A percentile compares a stretch with the other conserved stretches of the same genome.
Conservation (phyloP, 2,797 vertebrate genomes). For the Clarias fuscus region DNA sequence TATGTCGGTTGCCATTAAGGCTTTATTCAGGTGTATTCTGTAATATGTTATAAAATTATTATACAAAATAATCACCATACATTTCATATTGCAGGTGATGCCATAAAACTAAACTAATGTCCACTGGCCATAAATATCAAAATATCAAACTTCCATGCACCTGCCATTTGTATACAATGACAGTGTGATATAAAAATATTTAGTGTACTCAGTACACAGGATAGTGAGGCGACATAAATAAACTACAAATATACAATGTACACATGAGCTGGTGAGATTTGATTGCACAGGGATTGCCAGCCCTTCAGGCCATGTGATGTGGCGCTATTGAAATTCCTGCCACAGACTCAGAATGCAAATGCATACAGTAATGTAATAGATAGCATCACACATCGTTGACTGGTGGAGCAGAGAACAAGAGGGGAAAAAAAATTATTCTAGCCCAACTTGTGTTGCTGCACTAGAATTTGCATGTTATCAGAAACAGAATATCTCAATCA, state of each 20-base stretch:
- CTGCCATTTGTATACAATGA: not conserved
- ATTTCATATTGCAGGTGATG: not conserved
- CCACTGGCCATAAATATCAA: not conserved
- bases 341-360: constrained; percentile 66
- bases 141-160: not conserved
- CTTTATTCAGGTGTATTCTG: not conserved
- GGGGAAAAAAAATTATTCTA: constrained; percentile 48
- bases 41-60: not conserved
- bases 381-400: constrained; percentile 65
- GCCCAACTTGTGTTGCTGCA: constrained; percentile 55
- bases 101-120: not conserved
- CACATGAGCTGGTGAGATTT: constrained; percentile 52
- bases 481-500: constrained; percentile 68
- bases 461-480: constrained; percentile 75
- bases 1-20: not conserved
- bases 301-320: constrained; percentile 64
- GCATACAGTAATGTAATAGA: constrained; percentile 68
- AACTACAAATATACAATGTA: constrained; percentile 40
- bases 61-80: not conserved
- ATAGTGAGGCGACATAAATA: constrained; percentile 8
- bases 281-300: constrained; percentile 44
- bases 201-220: not conserved
- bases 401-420: constrained; percentile 57
- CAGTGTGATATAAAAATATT: not conserved
- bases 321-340: constrained; percentile 69